Evolutionary conservation across 2,888 invertebrate species (phyloP), one percentile per base, ranked within the genome.

Genomic region (Toxonevra muliebris): DNA sequence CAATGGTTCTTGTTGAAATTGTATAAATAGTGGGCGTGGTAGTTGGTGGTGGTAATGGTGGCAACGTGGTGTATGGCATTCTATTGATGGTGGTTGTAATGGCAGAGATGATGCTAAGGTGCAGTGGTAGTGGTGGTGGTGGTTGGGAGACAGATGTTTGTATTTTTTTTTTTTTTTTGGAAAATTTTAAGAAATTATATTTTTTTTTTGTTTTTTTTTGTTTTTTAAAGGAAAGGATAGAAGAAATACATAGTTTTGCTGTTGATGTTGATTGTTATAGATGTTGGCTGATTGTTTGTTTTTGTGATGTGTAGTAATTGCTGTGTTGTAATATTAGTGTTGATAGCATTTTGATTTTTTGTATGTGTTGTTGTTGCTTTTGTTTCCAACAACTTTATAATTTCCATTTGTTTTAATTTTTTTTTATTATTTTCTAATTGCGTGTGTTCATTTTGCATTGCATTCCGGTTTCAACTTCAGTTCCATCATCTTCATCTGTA

Each of bases 291-390:
- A 12, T 54, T 62, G 41, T 10, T 50, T 19, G 11, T 53, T 11
- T 5, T 53, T 53, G 19, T 19, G 53, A 17, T 53, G 17, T 53
- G 5, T 17, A 11, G 15, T 19, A 2, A 15, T 15, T 8, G 42
- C 45, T 70, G 55, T 41, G 65, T 67, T 54, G 66, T 70, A 68
- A 61, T 61, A 68, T 65, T 69, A 54, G 68, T 68, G 68, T 50
- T 64, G 65, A 55, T 61, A 58, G n/a, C 50, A 60, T 19, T 53
- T 63, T 64, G 54, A n/a, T n/a, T 30, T 30, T 30, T 50, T 45
- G 54, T 57, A 55, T 42, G 42, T 61, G n/a, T 12, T 65, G 19
- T 40, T 45, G n/a, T 12, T 7, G 7, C n/a, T n/a, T n/a, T 30
- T 30, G 7, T 30, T 30, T 7, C 30, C 30, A 30, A 30, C 7